Evolutionary conservation across 2,797 vertebrate species (phyloP).

Genomic region (Triplophysa yarkandensis): DNA sequence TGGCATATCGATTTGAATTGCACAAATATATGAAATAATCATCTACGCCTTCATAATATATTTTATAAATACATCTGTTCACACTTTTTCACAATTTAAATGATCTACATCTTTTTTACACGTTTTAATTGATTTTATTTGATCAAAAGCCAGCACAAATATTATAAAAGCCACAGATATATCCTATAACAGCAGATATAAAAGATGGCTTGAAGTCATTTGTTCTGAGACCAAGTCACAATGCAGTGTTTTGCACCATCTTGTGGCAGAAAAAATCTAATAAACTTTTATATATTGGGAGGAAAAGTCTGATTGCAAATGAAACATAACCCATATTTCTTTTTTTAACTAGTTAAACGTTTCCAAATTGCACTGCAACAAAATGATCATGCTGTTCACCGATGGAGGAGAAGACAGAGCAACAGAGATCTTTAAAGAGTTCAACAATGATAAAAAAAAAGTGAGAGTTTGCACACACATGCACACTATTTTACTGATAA

Average conservation of each 20-base stretch:
- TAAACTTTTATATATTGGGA: background rate
- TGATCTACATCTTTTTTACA: too few species aligned
- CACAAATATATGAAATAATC: too few species aligned
- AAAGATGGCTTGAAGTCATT: background rate
- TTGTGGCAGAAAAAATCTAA: conserved; percentile 5
- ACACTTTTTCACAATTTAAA: too few species aligned
- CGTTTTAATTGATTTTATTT: background rate
- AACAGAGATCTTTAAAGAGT: conserved; percentile 89
- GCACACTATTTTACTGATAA: background rate
- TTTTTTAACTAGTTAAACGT: conserved; percentile 75
- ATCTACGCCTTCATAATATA: too few species aligned
- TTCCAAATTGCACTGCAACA: conserved; percentile 94
- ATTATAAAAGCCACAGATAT: background rate
- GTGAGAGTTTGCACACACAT: conserved; percentile 67
- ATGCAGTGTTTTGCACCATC: conserved; percentile 20
- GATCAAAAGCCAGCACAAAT: background rate
- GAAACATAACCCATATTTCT: background rate
- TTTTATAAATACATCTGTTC: too few species aligned
- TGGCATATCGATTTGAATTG: too few species aligned
- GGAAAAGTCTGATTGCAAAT: background rate
- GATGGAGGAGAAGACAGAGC: conserved; percentile 95
- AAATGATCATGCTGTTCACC: conserved; percentile 98
- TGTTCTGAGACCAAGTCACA: background rate
- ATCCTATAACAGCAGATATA: background rate
- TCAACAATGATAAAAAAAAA: conserved; percentile 83